Percentiles rank a stretch among this genome's conserved stretches.
Evolutionary conservation across 2,113 vertebrate genomes (phyloP).

Genomic region (Dicaeum eximium): DNA sequence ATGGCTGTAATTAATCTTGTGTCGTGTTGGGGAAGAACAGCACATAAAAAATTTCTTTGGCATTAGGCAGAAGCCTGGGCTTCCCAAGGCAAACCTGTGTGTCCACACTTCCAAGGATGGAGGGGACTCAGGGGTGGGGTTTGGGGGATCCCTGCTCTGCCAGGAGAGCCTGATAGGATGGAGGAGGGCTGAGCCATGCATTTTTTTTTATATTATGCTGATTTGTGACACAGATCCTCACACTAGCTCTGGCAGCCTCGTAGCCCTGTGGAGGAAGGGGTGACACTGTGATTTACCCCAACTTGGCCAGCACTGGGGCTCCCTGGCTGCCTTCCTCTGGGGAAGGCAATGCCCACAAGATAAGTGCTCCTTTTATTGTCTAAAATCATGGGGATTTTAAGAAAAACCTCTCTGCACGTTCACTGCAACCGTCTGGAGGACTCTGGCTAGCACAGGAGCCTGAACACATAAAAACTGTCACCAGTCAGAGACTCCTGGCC

Average conservation of each 20-base stretch:
- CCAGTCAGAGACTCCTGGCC: neutral
- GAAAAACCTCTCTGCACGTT: neutral
- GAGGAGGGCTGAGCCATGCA: neutral
- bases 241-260: accelerated
- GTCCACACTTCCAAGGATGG: accelerated
- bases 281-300: accelerated
- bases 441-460: neutral
- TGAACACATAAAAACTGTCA: neutral
- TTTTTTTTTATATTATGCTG: accelerated
- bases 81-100: neutral
- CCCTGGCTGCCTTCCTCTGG: accelerated
- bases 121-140: accelerated
- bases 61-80: neutral
- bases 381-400: neutral
- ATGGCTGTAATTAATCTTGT: constrained; percentile 65
- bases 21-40: constrained; percentile 1
- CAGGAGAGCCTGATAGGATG: neutral
- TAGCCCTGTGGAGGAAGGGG: accelerated
- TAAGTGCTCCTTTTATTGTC: accelerated
- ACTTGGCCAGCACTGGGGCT: neutral
- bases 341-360: neutral
- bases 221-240: neutral
- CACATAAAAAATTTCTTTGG: neutral
- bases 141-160: neutral
- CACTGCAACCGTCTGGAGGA: neutral